Percentiles rank a stretch among this genome's conserved stretches.
These are phyloP conservation scores for Meteorus colon DNA, from an alignment of 2,888 invertebrate genomes.

Conservation along the genomic window DNA sequence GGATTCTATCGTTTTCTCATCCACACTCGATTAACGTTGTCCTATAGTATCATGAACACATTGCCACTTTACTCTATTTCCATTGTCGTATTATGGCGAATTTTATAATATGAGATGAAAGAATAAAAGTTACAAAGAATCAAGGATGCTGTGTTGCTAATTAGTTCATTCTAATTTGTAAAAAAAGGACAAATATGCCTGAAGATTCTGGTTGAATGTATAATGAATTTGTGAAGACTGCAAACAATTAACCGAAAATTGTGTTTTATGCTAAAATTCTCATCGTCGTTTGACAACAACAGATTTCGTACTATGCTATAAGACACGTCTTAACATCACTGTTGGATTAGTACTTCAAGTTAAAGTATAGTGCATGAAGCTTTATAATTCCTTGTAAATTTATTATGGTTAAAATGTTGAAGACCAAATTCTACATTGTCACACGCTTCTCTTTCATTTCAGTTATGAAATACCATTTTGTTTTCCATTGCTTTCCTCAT, in stretches of 20 bases:
- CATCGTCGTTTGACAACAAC: no score
- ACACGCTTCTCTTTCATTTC: conserved; percentile 23
- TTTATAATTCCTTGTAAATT: conserved; percentile 39
- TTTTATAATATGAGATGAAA: background rate
- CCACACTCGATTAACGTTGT: conserved; percentile 54
- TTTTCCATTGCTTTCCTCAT: conserved; percentile 16
- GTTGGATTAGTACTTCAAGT: background rate
- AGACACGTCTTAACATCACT: background rate
- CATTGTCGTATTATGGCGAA: background rate
- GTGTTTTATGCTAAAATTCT: no score
- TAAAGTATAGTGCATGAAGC: conserved; percentile 20
- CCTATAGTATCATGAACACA: conserved; percentile 16
- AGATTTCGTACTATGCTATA: background rate
- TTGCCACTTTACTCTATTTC: background rate
- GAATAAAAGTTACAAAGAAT: background rate
- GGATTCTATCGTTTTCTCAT: conserved; percentile 50
- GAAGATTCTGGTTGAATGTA: no score
- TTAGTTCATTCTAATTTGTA: background rate
- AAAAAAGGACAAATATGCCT: background rate
- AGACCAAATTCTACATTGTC: conserved; percentile 11
- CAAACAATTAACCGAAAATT: no score
- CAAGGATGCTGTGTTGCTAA: background rate
- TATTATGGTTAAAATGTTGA: conserved; percentile 18
- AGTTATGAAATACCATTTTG: conserved; percentile 23
- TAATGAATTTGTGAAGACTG: no score